Base-by-base conservation (phyloP, 2,113 vertebrate species). In the Campylomormyrus tamandua region DNA sequence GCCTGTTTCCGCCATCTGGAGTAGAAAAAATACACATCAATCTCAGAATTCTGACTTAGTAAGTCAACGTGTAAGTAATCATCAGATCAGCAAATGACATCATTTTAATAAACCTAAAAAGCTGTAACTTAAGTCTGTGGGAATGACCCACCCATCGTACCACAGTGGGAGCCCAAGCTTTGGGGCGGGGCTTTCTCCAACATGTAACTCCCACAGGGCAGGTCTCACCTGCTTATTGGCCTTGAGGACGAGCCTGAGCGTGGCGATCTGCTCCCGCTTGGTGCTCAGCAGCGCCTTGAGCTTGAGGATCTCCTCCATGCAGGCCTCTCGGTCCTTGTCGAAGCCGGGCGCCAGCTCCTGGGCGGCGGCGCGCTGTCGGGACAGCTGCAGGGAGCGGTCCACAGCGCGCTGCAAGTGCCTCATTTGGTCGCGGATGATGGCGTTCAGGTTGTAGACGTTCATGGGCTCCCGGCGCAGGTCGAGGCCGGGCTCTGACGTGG, bases 361-460 rank as follows among this genome's bases (percentile, higher is more conserved):
- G 39, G 98, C 98, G 0, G 98, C 98, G 0, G 98, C 98, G 87
- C 98, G 95, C 90, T 99, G 98, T 86, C 96, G 96, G 0, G 98
- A 99, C 89, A 99, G 95, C 94, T 98, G 98, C 91, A 99, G 95
- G 0, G 98, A 99, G 91, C 97, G 97, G 89, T 99, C 98, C 0
- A 99, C 98, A 0, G 98, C 98, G 93, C 97, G 97, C 96, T 99
- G 98, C 89, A 99, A 95, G 91, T 99, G 98, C 93, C 97, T 99
- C 93, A 99, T 97, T 97, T 99, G 98, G 96, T 99, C 98, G 93
- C 97, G 95, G 93, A 99, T 99, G 89, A 99, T 99, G 94, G 97
- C 98, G 19, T 99, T 99, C 91, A 99, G 97, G 96, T 99, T 99
- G 93, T 98, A 98, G 95, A 99, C 98, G 92, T 99, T 99, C 98